Evolutionary conservation across 1,140 invertebrate species (phyloP), one percentile per base, ranked within the genome.

Genomic region (Bombus affinis): DNA sequence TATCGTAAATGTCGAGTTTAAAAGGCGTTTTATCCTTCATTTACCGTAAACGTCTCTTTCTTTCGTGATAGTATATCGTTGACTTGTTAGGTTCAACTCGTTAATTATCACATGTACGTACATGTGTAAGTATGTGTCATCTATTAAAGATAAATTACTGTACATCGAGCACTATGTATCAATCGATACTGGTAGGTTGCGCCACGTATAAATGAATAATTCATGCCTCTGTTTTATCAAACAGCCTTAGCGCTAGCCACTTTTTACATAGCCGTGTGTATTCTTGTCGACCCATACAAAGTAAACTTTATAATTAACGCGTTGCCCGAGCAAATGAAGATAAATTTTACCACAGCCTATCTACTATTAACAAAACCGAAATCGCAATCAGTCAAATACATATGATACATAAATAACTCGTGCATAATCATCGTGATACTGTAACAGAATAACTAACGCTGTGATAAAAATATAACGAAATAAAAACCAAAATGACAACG

Each of bases 91-190:
- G 25, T 15, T 25, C 35, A 8, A 42, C 28, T 42, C 70, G 37
- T 42, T 42, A 72, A 72, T 72, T 42, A 42, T 42, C 70, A 13
- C 39, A 39, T 39, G 68, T 25, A 66, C 66, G 37, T 71, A 72
- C 28, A n/a, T 12, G n/a, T 71, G 68, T 71, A 39, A n/a, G 39
- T 42, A 42, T n/a, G 39, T 42, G 70, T 42, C 70, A n/a, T 42
- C 70, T 72, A 72, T 72, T 72, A 72, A 42, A 72, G 70, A 72
- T 42, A 42, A 72, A n/a, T n/a, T 28, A n/a, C 39, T 28, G 70
- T 42, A 72, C 39, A 72, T n/a, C 22, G 39, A n/a, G 37, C 12
- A 1, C 39, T 42, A 15, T 42, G 70, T 72, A 42, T 72, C 70
- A 13, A 72, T 72, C 70, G 70, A 42, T 72, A 18, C 70, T 8